A percentile compares a stretch with the other conserved stretches of the same genome.
phyloP scores from a whole-genome alignment of 1,140 invertebrate genomes.

The Drosophila orosa region DNA sequence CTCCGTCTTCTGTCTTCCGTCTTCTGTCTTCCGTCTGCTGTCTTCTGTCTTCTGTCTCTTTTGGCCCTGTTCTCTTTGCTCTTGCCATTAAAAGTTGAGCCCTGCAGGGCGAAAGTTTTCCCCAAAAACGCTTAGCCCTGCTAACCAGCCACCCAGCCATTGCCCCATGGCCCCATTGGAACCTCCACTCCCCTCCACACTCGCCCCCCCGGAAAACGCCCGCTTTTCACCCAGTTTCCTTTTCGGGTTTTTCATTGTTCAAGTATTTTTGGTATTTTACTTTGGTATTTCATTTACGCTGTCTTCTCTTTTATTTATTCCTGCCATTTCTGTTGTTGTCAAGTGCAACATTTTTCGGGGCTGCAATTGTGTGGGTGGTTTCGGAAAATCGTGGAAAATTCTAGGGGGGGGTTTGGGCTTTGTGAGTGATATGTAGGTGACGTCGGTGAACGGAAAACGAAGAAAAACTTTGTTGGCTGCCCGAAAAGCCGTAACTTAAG shows the following conservation, averaged over 20 bases:
- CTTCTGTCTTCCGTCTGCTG: not conserved
- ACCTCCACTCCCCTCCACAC: too few species aligned
- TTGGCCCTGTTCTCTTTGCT: constrained; percentile 67
- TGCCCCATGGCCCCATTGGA: too few species aligned
- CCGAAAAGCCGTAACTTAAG: constrained; percentile 27
- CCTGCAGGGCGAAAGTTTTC: constrained; percentile 65
- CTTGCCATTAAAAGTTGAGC: constrained; percentile 77
- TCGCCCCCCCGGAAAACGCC: not conserved
- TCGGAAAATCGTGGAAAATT: not conserved
- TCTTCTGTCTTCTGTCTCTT: constrained; percentile 1
- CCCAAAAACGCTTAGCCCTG: constrained; percentile 44
- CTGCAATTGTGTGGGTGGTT: constrained; percentile 3
- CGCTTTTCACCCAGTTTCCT: constrained; percentile 14
- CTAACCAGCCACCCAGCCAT: constrained; percentile 27
- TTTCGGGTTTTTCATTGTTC: constrained; percentile 47
- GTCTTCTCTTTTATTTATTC: constrained; percentile 36
- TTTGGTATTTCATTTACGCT: constrained; percentile 72
- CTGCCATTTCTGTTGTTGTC: constrained; percentile 33
- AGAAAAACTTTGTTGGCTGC: constrained; percentile 24
- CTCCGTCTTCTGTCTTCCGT: not conserved
- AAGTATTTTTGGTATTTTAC: constrained; percentile 74
- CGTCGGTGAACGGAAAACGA: constrained; percentile 7
- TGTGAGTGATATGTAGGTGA: constrained; percentile 41
- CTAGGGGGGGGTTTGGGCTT: not conserved
- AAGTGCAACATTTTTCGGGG: constrained; percentile 71